Evolutionary conservation across 2,888 invertebrate species (phyloP), one percentile per base, ranked within the genome.

Genomic region (Glyphotaelius pellucidus): DNA sequence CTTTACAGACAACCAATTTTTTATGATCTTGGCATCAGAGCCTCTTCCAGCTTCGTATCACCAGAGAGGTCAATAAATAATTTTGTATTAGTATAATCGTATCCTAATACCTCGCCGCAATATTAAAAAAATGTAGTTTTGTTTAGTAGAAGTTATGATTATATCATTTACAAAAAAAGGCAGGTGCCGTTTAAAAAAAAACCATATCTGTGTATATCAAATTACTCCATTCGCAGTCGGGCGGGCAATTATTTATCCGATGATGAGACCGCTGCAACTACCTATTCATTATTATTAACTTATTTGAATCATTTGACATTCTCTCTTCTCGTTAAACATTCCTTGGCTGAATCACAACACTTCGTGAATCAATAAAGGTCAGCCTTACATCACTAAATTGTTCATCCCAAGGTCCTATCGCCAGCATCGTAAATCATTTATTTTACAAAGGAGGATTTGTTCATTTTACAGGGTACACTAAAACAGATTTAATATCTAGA

Each of bases 291-390:
- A 83, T 42, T 85, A 12, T 38, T 14, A 38, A 85, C 25, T 32
- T 31, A 32, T 67, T 67, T 67, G 25, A 38, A 85, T 85, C n/a
- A 9, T 80, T 89, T 80, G 89, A 79, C 89, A 89, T 89, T 89
- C 89, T 89, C 89, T 89, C 38, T 35, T 80, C n/a, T 89, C 67
- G 35, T 38, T 32, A 32, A 90, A 30, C 90, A 91, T 91, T 91
- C 91, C 91, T 67, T 84, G 32, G 80, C n/a, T 79, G 88, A 91
- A 83, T 30, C 84, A 84, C 91, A 84, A 84, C 80, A 35, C 32
- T 81, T 90, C 84, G 89, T 91, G 89, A 91, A 91, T 91, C 91
- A 67, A 80, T 84, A 91, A 91, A 91, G 91, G 91, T 91, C 89
- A 91, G 89, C 89, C 84, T 91, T 91, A 89, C 91, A 91, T 89